Evolutionary conservation across 2,113 vertebrate species (phyloP).

Genomic region (Ornithorhynchus anatinus): DNA sequence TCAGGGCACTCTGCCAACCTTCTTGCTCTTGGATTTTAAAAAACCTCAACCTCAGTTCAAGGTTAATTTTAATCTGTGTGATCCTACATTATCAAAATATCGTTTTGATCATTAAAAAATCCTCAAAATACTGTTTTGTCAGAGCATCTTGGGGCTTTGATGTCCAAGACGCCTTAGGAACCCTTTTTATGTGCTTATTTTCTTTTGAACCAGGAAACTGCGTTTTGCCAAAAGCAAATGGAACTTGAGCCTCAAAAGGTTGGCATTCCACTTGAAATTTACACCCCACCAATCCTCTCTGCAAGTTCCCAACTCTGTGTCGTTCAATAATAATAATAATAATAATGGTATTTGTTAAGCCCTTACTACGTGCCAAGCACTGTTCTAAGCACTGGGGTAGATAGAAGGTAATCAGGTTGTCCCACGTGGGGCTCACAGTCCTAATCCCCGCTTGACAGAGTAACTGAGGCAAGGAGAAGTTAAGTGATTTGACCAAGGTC

Average conservation of each 20-base stretch:
- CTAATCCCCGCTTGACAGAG: no score
- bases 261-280: constrained; percentile 39
- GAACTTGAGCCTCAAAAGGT: constrained; percentile 50
- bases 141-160: constrained; percentile 54
- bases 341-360: no score
- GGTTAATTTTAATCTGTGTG: constrained; percentile 43
- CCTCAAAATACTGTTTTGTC: constrained; percentile 49
- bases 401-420: no score
- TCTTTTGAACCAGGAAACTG: constrained; percentile 62
- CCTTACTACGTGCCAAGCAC: no score
- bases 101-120: constrained; percentile 48
- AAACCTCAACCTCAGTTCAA: constrained; percentile 23
- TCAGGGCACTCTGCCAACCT: background rate
- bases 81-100: no score
- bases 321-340: no score
- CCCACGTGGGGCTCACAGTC: no score
- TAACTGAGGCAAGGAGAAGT: no score
- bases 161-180: constrained; percentile 34
- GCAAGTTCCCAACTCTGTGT: constrained; percentile 29
- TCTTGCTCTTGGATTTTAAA: constrained; percentile 6
- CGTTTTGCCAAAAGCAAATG: constrained; percentile 57
- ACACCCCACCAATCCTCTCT: constrained; percentile 42
- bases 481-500: no score
- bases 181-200: constrained; percentile 56
- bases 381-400: no score